Percentiles rank a stretch among this genome's conserved stretches.
These are phyloP conservation scores for Ondatra zibethicus DNA, from an alignment of 2,113 vertebrate species.

Conservation along the genomic window DNA sequence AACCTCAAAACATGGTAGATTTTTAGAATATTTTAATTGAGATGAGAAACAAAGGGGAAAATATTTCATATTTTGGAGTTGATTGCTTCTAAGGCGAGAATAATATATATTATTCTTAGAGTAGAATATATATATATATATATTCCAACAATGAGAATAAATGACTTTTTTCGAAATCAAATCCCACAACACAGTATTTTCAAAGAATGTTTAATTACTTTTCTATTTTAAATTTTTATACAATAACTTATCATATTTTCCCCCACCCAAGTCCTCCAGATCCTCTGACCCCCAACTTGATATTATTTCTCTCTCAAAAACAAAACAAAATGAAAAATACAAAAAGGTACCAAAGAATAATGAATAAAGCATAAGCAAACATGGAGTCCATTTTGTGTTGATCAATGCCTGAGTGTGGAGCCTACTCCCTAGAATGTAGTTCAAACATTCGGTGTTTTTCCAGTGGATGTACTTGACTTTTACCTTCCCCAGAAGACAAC, in stretches of 20 bases:
- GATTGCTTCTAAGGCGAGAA: not conserved
- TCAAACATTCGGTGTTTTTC: not conserved
- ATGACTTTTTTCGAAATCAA: slow-evolving; percentile 14
- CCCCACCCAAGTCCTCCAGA: not conserved
- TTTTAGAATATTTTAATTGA: slow-evolving; percentile 13
- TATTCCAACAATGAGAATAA: slow-evolving; percentile 5
- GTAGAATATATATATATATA: not conserved
- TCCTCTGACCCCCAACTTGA: not conserved
- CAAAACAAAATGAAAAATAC: not conserved
- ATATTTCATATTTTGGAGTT: not conserved
- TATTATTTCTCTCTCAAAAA: not conserved
- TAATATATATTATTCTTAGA: not conserved
- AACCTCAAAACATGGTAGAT: not conserved
- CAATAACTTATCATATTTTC: not conserved
- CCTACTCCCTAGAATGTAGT: not conserved
- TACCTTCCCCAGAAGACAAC: not conserved
- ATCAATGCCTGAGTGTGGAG: not conserved
- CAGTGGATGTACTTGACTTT: not conserved
- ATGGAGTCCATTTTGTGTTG: not conserved
- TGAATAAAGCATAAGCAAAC: not conserved
- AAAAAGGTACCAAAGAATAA: not conserved
- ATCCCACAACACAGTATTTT: slow-evolving; percentile 3
- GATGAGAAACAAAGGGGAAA: not conserved
- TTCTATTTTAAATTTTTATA: not conserved
- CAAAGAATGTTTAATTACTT: not conserved